phyloP scores from a whole-genome alignment of 2,888 invertebrate genomes.

The Cancer borealis region DNA sequence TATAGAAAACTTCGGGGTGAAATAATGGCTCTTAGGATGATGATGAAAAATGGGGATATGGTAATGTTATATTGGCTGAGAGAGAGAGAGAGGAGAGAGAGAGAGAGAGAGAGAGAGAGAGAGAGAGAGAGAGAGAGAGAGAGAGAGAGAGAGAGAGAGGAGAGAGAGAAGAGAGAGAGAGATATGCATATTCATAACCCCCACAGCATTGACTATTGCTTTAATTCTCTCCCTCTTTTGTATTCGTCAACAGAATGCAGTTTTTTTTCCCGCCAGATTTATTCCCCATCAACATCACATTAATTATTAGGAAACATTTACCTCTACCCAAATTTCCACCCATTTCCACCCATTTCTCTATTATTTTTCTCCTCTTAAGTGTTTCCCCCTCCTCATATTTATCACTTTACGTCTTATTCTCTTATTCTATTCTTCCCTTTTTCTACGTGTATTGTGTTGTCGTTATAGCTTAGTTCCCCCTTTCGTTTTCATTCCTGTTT shows the following conservation, averaged over 20 bases:
- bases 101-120: constrained; percentile 14
- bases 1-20: neutral
- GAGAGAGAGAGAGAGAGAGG: constrained; percentile 27
- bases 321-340: neutral
- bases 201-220: neutral
- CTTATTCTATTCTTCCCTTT: neutral
- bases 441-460: neutral
- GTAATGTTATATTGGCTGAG: neutral
- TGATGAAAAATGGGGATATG: neutral
- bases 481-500: neutral
- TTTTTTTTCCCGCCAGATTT: neutral
- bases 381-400: neutral
- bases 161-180: neutral
- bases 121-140: constrained; percentile 20
- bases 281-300: neutral
- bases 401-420: neutral
- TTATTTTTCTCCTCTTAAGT: neutral
- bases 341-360: neutral
- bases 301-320: neutral
- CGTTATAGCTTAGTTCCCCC: neutral
- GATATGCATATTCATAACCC: neutral
- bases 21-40: constrained; percentile 20
- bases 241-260: neutral
- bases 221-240: constrained; percentile 16
- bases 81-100: constrained; percentile 9